These are phyloP conservation scores for Sebastes trivittatus DNA, from an alignment of 2,797 vertebrate genomes.

Conservation along the genomic window DNA sequence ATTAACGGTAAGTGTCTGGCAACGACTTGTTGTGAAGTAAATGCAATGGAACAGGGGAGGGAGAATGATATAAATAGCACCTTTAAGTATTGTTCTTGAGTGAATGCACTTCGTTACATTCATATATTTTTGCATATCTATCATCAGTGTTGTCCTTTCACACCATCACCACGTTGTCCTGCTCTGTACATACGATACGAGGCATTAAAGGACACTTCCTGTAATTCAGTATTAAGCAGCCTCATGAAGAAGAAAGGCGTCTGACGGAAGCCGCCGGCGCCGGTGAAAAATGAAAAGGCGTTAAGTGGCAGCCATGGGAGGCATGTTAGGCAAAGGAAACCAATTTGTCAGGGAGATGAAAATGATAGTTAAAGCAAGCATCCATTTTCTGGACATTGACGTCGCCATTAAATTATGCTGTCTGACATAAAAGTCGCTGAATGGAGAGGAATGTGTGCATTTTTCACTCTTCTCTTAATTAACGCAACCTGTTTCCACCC, in stretches of 20 bases:
- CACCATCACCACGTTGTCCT: background rate
- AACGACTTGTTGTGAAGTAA: too few species aligned
- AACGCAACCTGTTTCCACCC: conserved; percentile 40
- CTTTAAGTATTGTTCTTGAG: too few species aligned
- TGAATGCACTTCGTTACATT: background rate
- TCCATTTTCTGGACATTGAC: conserved; percentile 72
- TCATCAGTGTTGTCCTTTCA: background rate
- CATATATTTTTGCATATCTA: background rate
- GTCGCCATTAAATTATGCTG: conserved; percentile 68
- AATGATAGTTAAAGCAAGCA: conserved; percentile 62
- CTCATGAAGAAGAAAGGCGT: conserved; percentile 36
- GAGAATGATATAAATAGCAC: fast-evolving
- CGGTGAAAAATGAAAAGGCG: conserved; percentile 42
- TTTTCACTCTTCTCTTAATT: conserved; percentile 72
- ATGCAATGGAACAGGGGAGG: fast-evolving
- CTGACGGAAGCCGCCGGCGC: conserved; percentile 1
- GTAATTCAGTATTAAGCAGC: conserved; percentile 43
- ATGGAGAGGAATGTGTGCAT: conserved; percentile 68
- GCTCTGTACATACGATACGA: conserved; percentile 1
- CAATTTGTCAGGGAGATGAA: conserved; percentile 76
- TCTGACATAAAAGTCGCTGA: conserved; percentile 77
- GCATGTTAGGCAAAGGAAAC: conserved; percentile 42
- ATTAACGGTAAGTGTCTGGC: too few species aligned
- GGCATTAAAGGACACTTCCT: background rate
- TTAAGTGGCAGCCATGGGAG: conserved; percentile 36